A percentile compares a stretch with the other conserved stretches of the same genome.
Evolutionary conservation across 2,888 invertebrate genomes (phyloP).

Genomic region (Plebejus anna): DNA sequence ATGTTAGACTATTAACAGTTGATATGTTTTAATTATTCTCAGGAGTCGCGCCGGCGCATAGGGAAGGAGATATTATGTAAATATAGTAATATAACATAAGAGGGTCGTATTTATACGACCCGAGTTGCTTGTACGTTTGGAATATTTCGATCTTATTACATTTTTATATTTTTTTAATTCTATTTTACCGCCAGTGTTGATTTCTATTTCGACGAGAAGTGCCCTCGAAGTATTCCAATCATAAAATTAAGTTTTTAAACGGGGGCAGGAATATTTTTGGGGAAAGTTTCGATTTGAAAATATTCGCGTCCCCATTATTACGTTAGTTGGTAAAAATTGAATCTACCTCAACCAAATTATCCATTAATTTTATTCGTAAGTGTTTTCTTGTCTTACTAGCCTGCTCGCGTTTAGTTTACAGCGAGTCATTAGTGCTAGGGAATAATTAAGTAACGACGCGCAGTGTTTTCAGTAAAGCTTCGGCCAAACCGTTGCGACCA

Average conservation of each 20-base stretch:
- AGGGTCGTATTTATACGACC: neutral
- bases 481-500: no score
- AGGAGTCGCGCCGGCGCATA: slow-evolving; percentile 5
- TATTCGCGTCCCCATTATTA: slow-evolving; percentile 42
- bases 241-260: slow-evolving; percentile 50
- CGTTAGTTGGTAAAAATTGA: slow-evolving; percentile 62
- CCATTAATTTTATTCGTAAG: slow-evolving; percentile 75
- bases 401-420: neutral
- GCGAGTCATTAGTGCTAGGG: neutral
- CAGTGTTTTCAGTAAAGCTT: no score
- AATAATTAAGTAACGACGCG: no score
- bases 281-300: slow-evolving; percentile 27
- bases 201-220: neutral
- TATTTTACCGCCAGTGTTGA: slow-evolving; percentile 11
- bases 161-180: slow-evolving; percentile 26
- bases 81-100: slow-evolving; percentile 19
- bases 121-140: slow-evolving; percentile 36
- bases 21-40: slow-evolving; percentile 7
- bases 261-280: slow-evolving; percentile 47
- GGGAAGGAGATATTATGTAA: neutral
- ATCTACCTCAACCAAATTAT: slow-evolving; percentile 79
- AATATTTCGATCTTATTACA: slow-evolving; percentile 37
- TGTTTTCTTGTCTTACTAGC: slow-evolving; percentile 73
- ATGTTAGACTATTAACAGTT: slow-evolving; percentile 21
- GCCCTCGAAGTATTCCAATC: slow-evolving; percentile 49